A percentile compares a stretch with the other conserved stretches of the same genome.
Conservation (phyloP, 2,888 invertebrate genomes). For the Anthophora plumipes region DNA sequence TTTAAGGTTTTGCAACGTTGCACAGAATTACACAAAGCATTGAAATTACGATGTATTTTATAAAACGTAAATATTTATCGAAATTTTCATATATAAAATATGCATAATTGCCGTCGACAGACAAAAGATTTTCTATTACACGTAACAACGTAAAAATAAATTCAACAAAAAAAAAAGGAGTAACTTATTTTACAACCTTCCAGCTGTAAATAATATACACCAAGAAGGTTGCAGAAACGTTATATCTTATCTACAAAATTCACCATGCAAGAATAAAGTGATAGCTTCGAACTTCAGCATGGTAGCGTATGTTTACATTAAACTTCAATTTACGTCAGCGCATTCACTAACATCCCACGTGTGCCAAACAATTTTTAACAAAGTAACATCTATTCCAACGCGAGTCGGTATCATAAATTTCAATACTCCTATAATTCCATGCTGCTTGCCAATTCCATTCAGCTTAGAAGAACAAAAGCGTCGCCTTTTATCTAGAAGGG, state of each 20-base stretch:
- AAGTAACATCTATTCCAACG: background rate
- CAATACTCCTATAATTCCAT: background rate
- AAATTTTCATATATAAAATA: too few species aligned
- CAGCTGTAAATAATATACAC: background rate
- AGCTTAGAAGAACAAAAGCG: slow-evolving; percentile 14
- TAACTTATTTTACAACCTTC: too few species aligned
- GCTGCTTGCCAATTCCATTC: slow-evolving; percentile 1
- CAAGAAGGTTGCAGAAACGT: too few species aligned
- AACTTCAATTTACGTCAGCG: background rate
- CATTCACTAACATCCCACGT: background rate
- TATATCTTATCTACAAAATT: background rate
- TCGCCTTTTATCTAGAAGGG: background rate
- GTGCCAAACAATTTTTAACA: slow-evolving; percentile 1
- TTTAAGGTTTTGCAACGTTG: too few species aligned
- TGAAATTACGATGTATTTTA: too few species aligned
- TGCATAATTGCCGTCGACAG: too few species aligned
- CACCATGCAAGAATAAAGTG: background rate
- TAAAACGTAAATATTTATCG: too few species aligned
- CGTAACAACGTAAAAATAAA: too few species aligned
- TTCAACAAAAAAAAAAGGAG: too few species aligned
- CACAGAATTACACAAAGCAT: too few species aligned
- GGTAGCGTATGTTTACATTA: background rate
- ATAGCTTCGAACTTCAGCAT: background rate
- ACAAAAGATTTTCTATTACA: too few species aligned
- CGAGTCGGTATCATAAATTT: slow-evolving; percentile 1